Percentiles rank a stretch among this genome's conserved stretches.
These are phyloP conservation scores for Intellagama lesueurii DNA, from an alignment of 2,797 vertebrate genomes.

Conservation along the genomic window DNA sequence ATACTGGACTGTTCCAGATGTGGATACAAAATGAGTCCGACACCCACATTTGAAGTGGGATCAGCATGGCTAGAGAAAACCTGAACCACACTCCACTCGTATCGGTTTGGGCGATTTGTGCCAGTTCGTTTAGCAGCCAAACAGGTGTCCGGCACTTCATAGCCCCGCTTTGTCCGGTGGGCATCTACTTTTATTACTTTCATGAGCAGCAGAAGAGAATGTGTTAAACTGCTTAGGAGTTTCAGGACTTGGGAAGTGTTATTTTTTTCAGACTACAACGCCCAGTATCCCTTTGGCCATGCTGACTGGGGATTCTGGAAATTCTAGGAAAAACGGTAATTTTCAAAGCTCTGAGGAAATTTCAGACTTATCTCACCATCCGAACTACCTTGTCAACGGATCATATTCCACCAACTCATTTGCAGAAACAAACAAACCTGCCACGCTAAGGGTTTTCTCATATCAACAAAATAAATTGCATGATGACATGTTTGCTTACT, in stretches of 20 bases:
- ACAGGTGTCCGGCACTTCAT: no score
- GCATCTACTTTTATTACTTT: no score
- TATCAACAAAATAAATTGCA: slow-evolving; percentile 6
- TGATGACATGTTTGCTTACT: not conserved
- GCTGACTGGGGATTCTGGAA: not conserved
- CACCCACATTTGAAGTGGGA: no score
- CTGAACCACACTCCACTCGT: no score
- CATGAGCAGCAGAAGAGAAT: not conserved
- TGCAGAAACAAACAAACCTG: not conserved
- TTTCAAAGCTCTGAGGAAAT: not conserved
- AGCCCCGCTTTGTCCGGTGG: no score
- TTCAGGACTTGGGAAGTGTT: not conserved
- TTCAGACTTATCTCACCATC: not conserved
- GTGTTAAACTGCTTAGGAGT: not conserved
- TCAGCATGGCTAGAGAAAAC: no score
- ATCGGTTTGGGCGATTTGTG: no score
- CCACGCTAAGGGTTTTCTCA: not conserved
- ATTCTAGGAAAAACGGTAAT: not conserved
- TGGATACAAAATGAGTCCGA: no score
- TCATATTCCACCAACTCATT: not conserved
- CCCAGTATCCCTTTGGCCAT: not conserved
- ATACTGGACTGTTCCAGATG: no score
- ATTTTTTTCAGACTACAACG: not conserved
- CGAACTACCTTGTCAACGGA: not conserved
- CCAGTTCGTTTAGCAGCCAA: no score